Evolutionary conservation across 2,797 vertebrate species (phyloP).

Genomic region (Acipenser ruthenus): DNA sequence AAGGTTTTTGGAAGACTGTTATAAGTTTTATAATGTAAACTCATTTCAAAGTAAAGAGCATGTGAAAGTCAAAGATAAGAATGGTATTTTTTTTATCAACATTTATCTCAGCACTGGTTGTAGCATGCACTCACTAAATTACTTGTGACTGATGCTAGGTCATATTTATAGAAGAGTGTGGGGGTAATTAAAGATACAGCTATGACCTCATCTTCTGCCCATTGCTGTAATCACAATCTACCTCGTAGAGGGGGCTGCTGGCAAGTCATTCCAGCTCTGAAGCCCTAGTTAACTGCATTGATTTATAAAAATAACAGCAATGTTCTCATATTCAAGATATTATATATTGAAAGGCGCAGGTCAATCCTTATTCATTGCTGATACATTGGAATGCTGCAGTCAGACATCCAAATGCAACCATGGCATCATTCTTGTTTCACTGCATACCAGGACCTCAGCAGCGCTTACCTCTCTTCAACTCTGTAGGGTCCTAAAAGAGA

Average conservation of each 20-base stretch:
- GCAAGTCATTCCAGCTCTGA: background rate
- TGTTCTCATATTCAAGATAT: conserved; percentile 6
- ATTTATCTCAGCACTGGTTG: conserved; percentile 25
- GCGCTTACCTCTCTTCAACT: conserved; percentile 26
- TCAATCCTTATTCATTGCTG: conserved; percentile 4
- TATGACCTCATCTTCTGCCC: conserved; percentile 25
- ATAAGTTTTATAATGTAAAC: conserved; percentile 43
- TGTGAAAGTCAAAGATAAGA: conserved; percentile 52
- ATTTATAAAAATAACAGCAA: conserved; percentile 5
- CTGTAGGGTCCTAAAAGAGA: background rate
- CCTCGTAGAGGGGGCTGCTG: background rate
- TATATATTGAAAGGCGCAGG: conserved; percentile 15
- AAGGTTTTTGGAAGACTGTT: background rate
- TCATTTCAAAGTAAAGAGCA: conserved; percentile 47
- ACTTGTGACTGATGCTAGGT: conserved; percentile 18
- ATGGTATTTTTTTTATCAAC: conserved; percentile 49
- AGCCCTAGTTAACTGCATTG: conserved; percentile 1
- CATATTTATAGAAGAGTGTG: conserved; percentile 34
- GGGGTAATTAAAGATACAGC: conserved; percentile 35
- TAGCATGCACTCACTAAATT: conserved; percentile 23
- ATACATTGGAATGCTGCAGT: conserved; percentile 8
- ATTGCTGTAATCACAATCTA: background rate
- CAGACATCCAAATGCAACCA: conserved; percentile 16
- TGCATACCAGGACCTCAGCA: conserved; percentile 35
- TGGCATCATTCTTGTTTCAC: conserved; percentile 16